Conservation (phyloP, 1,140 invertebrate genomes). For the Popillia japonica region DNA sequence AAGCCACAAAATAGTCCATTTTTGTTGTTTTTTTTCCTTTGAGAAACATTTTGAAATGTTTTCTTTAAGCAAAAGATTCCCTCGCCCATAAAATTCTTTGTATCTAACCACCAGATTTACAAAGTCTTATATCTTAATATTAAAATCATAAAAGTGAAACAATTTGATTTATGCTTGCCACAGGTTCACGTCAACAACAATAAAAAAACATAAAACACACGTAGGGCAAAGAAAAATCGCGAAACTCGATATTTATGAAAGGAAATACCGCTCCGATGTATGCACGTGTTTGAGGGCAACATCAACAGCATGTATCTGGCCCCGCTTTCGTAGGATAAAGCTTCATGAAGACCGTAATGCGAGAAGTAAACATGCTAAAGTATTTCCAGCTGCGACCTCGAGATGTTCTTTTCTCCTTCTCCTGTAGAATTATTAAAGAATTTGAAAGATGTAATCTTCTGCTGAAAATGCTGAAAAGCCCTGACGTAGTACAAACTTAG, state of each 20-base stretch:
- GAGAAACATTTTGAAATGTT: too few relatives aligned
- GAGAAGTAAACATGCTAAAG: neutral
- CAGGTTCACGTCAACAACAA: neutral
- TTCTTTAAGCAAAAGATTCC: too few relatives aligned
- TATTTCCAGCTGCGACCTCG: neutral
- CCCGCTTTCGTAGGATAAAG: neutral
- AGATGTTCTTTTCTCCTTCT: neutral
- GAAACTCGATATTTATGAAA: conserved; percentile 1
- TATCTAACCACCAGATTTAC: neutral
- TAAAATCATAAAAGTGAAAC: neutral
- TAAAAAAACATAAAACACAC: neutral
- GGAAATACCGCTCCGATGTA: neutral
- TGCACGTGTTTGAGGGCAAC: neutral
- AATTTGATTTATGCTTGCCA: neutral
- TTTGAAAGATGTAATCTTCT: neutral
- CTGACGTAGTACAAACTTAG: too few relatives aligned
- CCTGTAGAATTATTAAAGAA: neutral
- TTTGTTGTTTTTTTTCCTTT: too few relatives aligned
- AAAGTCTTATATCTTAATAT: neutral
- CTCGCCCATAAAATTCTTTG: too few relatives aligned
- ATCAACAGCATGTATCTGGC: neutral
- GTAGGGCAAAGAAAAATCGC: neutral
- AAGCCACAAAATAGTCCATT: too few relatives aligned
- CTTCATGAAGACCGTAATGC: neutral
- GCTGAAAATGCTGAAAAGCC: too few relatives aligned